These are phyloP conservation scores for Scolopax rusticola DNA, from an alignment of 2,797 vertebrate genomes.

Conservation along the genomic window DNA sequence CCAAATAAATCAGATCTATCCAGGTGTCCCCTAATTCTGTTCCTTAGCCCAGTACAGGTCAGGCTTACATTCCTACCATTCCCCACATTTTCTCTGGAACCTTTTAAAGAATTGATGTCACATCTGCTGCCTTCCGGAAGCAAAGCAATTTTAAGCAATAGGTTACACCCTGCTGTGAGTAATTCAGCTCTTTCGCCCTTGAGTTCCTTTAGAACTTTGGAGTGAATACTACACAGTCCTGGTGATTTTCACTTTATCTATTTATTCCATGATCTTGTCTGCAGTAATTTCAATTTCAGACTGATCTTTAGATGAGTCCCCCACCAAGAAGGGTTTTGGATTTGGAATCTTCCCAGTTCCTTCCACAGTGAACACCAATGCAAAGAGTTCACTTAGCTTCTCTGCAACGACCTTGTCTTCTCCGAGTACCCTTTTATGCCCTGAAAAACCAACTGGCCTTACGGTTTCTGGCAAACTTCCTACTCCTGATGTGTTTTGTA, in stretches of 20 bases:
- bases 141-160: constrained; percentile 45
- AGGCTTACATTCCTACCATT: not conserved
- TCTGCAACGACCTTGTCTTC: constrained; percentile 10
- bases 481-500: not conserved
- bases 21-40: not conserved
- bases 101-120: not conserved
- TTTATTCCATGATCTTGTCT: constrained; percentile 43
- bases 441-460: not conserved
- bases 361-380: not conserved
- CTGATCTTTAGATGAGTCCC: constrained; percentile 20
- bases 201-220: constrained; percentile 39
- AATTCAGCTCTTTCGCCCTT: constrained; percentile 30
- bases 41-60: not conserved
- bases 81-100: not conserved
- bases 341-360: constrained; percentile 26
- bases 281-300: constrained; percentile 36
- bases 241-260: constrained; percentile 28
- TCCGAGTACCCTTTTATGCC: not conserved
- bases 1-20: not conserved
- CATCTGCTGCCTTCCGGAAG: constrained; percentile 24
- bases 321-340: not conserved
- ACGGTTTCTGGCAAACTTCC: not conserved
- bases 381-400: not conserved
- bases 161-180: constrained; percentile 34
- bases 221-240: not conserved